These are phyloP conservation scores for Diadumene lineata DNA, from an alignment of 92 coral and sea anemone species.

Conservation along the genomic window DNA sequence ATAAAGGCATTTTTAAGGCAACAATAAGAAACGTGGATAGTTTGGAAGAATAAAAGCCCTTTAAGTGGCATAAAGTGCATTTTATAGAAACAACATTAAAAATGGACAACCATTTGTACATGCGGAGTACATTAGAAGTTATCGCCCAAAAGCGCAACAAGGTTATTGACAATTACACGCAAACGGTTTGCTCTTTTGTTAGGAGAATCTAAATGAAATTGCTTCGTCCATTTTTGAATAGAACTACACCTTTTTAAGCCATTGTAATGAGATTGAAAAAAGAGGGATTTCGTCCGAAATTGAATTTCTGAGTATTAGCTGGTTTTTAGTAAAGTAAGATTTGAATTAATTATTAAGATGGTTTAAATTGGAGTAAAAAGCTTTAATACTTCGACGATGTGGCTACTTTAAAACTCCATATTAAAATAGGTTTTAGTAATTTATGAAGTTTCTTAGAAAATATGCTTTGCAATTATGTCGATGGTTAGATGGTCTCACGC, in stretches of 20 bases:
- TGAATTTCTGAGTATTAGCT: background rate
- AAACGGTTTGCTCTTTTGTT: background rate
- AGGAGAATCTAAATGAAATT: background rate
- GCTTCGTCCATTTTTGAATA: background rate
- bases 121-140: conserved; percentile 3
- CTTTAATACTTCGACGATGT: background rate
- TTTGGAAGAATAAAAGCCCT: background rate
- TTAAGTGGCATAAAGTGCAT: conserved; percentile 8
- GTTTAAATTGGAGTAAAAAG: conserved; percentile 5
- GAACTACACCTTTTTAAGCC: background rate
- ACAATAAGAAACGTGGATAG: background rate
- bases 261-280: background rate
- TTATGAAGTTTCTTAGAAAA: background rate
- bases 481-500: background rate
- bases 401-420: background rate
- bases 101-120: background rate
- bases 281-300: background rate
- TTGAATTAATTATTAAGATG: conserved; percentile 13
- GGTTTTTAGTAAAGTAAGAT: background rate
- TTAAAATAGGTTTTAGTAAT: background rate
- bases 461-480: background rate
- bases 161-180: background rate
- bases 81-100: conserved; percentile 5
- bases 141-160: background rate
- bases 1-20: background rate